Evolutionary conservation across 2,888 invertebrate species (phyloP).

Genomic region (Hypomecis atomaria): DNA sequence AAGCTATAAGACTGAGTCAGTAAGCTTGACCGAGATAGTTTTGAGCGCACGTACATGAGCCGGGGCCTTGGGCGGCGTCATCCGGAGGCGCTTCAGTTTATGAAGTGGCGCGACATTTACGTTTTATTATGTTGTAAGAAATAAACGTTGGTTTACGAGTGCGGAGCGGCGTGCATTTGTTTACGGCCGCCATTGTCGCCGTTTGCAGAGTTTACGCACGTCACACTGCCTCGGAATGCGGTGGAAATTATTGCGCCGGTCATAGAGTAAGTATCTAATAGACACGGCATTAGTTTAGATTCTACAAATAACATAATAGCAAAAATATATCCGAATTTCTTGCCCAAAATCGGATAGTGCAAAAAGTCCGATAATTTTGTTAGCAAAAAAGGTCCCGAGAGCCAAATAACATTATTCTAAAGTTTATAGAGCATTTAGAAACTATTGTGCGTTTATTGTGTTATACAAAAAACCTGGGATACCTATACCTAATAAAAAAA

Average conservation of each 20-base stretch:
- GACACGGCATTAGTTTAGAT: too few relatives aligned
- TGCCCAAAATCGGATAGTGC: too few relatives aligned
- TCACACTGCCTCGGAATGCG: constrained; percentile 3
- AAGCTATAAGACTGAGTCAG: background rate
- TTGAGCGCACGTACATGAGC: background rate
- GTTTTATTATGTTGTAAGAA: constrained; percentile 34
- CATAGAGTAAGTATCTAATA: too few relatives aligned
- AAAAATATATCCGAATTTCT: too few relatives aligned
- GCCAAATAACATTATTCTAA: too few relatives aligned
- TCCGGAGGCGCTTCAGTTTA: constrained; percentile 18
- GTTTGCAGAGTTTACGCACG: constrained; percentile 16
- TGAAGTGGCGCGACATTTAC: constrained; percentile 32
- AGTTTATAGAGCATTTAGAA: too few relatives aligned
- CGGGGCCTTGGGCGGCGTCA: background rate
- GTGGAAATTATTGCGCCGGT: background rate
- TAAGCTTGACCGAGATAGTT: background rate
- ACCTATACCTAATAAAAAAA: too few relatives aligned
- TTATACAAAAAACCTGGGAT: too few relatives aligned
- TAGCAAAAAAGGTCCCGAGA: too few relatives aligned
- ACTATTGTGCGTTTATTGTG: too few relatives aligned
- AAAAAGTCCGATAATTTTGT: too few relatives aligned
- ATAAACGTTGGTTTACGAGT: constrained; percentile 39
- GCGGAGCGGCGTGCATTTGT: constrained; percentile 33
- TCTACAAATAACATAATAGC: too few relatives aligned
- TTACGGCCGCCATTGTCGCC: constrained; percentile 27